phyloP scores from a whole-genome alignment of 2,113 vertebrate genomes.

The Gallinago jamesoni region DNA sequence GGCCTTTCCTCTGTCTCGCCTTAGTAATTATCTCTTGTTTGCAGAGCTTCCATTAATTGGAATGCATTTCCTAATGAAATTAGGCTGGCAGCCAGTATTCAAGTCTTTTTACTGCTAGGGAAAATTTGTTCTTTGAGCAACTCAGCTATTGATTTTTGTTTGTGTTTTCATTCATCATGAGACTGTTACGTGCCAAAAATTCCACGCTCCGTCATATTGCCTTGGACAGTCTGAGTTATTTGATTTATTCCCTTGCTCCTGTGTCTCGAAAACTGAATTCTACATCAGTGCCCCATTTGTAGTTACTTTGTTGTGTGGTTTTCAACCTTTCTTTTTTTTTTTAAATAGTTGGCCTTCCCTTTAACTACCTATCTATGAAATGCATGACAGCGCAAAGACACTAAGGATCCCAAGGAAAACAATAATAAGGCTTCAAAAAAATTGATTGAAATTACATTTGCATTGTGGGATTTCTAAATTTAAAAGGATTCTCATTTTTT shows the following conservation, averaged over 20 bases:
- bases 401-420: not conserved
- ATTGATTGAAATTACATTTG: not conserved
- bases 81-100: slow-evolving; percentile 66
- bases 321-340: not conserved
- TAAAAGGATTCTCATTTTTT: not conserved
- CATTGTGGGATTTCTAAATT: not conserved
- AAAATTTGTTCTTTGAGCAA: slow-evolving; percentile 68
- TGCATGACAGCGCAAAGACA: not conserved
- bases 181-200: slow-evolving; percentile 55
- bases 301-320: not conserved
- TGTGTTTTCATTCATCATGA: slow-evolving; percentile 71
- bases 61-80: slow-evolving; percentile 70
- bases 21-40: slow-evolving; percentile 67
- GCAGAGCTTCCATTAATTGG: slow-evolving; percentile 68
- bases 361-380: not conserved
- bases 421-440: not conserved
- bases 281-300: slow-evolving; percentile 18
- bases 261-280: slow-evolving; percentile 17
- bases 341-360: not conserved
- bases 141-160: slow-evolving; percentile 70
- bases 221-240: slow-evolving; percentile 43
- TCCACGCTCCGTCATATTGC: slow-evolving; percentile 37
- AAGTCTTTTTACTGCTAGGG: slow-evolving; percentile 62
- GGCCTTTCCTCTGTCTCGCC: slow-evolving; percentile 47
- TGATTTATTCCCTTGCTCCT: slow-evolving; percentile 41